phyloP scores from a whole-genome alignment of 2,888 invertebrate species.

The Caenorhabditis uteleia region DNA sequence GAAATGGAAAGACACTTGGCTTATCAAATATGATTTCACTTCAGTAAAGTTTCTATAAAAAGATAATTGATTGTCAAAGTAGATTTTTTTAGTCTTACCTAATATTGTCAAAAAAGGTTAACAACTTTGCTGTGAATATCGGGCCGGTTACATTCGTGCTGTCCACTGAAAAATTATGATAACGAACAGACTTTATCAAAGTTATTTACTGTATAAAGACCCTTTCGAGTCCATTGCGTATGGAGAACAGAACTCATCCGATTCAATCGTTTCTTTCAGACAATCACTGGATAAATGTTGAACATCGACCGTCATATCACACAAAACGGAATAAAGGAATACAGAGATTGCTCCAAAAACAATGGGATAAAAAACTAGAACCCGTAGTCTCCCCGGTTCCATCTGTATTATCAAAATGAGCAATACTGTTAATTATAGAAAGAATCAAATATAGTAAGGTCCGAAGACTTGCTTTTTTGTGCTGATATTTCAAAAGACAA shows the following conservation, averaged over 20 bases:
- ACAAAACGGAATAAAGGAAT: no score
- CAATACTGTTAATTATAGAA: background rate
- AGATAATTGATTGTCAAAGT: no score
- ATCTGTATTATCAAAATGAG: background rate
- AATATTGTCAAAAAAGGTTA: background rate
- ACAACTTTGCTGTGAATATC: background rate
- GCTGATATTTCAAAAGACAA: background rate
- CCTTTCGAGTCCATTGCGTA: no score
- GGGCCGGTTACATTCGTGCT: background rate
- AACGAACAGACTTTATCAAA: no score
- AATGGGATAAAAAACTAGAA: conserved; percentile 5
- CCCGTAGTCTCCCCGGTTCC: background rate
- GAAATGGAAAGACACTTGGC: background rate
- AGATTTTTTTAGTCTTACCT: no score
- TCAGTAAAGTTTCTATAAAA: background rate
- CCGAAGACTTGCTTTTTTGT: background rate
- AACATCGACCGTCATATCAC: no score
- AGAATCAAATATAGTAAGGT: background rate
- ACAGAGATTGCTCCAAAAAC: no score
- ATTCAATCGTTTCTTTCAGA: no score
- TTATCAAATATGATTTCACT: background rate
- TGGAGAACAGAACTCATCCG: no score
- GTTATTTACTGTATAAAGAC: no score
- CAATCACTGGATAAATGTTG: no score
- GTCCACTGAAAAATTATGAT: background rate